Evolutionary conservation across 1,140 invertebrate species (phyloP).

Genomic region (Drosophila subpulchrella): DNA sequence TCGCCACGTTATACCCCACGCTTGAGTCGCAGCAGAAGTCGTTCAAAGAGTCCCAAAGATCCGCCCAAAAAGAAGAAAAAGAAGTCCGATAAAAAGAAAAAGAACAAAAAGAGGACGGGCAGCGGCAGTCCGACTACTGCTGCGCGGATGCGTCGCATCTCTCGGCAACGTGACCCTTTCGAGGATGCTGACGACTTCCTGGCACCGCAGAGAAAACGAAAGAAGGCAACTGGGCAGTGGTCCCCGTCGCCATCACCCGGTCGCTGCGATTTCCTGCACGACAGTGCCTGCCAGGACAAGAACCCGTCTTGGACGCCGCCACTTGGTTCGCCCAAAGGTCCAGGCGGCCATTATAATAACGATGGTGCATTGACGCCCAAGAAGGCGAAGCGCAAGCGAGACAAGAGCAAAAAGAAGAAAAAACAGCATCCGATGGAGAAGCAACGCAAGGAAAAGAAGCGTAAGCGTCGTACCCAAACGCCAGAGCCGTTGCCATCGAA

Average conservation of each 20-base stretch:
- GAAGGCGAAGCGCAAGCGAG: conserved; percentile 80
- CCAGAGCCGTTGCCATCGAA: conserved; percentile 89
- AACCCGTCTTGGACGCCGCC: conserved; percentile 79
- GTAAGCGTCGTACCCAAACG: conserved; percentile 86
- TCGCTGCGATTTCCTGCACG: conserved; percentile 37
- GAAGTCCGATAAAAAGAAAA: conserved; percentile 70
- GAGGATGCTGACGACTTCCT: conserved; percentile 62
- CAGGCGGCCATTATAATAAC: conserved; percentile 45
- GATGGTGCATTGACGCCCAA: conserved; percentile 62
- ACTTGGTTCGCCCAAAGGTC: conserved; percentile 84
- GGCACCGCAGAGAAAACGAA: conserved; percentile 62
- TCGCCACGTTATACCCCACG: conserved; percentile 74
- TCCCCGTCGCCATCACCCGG: conserved; percentile 72
- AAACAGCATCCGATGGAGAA: conserved; percentile 83
- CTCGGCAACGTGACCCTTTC: conserved; percentile 72
- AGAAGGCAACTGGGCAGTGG: conserved; percentile 52
- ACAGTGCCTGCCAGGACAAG: conserved; percentile 45
- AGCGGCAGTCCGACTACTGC: conserved; percentile 60
- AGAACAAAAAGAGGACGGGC: conserved; percentile 65
- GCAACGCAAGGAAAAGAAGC: conserved; percentile 86
- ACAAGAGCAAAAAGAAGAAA: conserved; percentile 81
- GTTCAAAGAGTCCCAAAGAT: conserved; percentile 63
- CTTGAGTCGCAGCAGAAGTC: conserved; percentile 60
- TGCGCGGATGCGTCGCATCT: conserved; percentile 57
- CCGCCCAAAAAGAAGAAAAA: conserved; percentile 76